phyloP scores from a whole-genome alignment of 53 echinoderm and acorn worm genomes.

The Crossaster papposus region DNA sequence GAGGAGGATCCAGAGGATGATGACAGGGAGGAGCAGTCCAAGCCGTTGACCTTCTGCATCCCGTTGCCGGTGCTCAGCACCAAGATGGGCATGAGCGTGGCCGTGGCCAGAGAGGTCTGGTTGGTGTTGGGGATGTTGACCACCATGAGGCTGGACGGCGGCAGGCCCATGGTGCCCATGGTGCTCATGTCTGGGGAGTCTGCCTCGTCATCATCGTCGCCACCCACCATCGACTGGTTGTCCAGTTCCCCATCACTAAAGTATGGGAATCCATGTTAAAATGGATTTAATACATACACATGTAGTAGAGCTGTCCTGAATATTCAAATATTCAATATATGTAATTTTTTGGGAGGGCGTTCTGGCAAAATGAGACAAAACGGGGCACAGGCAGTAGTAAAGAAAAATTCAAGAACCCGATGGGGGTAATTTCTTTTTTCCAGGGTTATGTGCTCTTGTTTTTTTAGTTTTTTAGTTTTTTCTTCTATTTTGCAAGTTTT shows the following conservation, averaged over 20 bases:
- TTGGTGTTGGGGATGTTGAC: slow-evolving; percentile 73
- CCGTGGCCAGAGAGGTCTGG: slow-evolving; percentile 43
- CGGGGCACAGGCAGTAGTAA: no score
- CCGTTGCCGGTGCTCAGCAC: slow-evolving; percentile 66
- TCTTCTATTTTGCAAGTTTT: no score
- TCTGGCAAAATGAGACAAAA: no score
- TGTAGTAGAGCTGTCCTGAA: no score
- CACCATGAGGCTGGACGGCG: slow-evolving; percentile 76
- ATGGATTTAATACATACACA: no score
- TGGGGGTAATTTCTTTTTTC: no score
- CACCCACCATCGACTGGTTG: slow-evolving; percentile 31
- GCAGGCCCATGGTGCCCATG: slow-evolving; percentile 65
- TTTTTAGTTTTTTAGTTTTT: no score
- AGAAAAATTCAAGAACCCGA: no score
- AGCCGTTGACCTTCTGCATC: slow-evolving; percentile 61
- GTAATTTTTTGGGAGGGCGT: no score
- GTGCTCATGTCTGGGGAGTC: slow-evolving; percentile 58
- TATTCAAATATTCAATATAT: no score
- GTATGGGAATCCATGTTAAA: no score
- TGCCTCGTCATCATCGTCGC: slow-evolving; percentile 27
- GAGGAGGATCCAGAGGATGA: not conserved
- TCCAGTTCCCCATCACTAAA: slow-evolving; percentile 16
- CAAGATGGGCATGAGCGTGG: slow-evolving; percentile 78
- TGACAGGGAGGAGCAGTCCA: not conserved
- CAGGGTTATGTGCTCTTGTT: no score